Percentiles rank a stretch among this genome's conserved stretches.
These are phyloP conservation scores for Dendrolimus punctatus DNA, from an alignment of 1,140 invertebrate species.

Conservation along the genomic window DNA sequence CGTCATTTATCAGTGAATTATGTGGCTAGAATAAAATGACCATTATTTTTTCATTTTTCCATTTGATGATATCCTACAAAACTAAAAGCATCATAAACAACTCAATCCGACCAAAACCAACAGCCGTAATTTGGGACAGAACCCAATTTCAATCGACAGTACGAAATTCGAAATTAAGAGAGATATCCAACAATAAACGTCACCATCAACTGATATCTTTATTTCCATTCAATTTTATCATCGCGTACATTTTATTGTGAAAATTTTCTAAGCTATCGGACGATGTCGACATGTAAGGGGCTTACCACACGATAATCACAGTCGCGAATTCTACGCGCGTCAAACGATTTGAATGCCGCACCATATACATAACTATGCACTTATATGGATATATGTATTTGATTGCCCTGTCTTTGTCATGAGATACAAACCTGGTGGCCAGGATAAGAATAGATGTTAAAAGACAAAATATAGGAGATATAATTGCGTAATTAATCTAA, in stretches of 20 bases:
- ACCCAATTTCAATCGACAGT: background rate
- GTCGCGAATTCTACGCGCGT: too few relatives aligned
- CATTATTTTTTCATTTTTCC: too few relatives aligned
- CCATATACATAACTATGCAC: background rate
- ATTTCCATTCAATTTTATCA: constrained; percentile 46
- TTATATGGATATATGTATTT: too few relatives aligned
- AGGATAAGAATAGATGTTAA: too few relatives aligned
- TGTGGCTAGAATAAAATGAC: too few relatives aligned
- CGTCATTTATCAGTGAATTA: too few relatives aligned
- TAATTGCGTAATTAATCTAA: too few relatives aligned
- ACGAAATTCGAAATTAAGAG: constrained; percentile 17
- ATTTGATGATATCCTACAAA: too few relatives aligned
- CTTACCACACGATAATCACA: background rate
- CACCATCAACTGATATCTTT: constrained; percentile 34
- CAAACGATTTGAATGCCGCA: background rate
- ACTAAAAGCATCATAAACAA: background rate
- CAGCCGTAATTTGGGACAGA: background rate
- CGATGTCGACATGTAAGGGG: constrained; percentile 40
- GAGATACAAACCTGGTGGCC: too few relatives aligned
- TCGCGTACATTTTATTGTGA: constrained; percentile 54
- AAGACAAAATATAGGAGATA: too few relatives aligned
- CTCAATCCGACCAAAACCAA: background rate
- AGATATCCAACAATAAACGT: constrained; percentile 20
- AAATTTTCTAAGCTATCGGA: constrained; percentile 55
- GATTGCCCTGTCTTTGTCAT: too few relatives aligned